Base-by-base conservation (phyloP, 1,140 invertebrate genomes). In the Pseudomyrmex cubaensis region DNA sequence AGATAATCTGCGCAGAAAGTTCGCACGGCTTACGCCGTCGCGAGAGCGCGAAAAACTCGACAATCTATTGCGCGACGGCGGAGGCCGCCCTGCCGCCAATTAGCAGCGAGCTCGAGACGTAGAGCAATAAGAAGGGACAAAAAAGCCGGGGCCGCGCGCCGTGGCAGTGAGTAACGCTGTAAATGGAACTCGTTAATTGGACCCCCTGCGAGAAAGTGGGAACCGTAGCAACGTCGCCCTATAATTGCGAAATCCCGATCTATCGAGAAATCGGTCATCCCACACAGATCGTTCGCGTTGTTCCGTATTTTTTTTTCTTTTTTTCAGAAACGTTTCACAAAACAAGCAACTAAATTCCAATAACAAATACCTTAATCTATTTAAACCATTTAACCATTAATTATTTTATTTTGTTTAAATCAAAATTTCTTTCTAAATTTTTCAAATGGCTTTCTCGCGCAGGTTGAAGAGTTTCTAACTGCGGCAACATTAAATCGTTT, bases 101-200 rank as follows among this genome's bases (percentile, higher is more conserved):
- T 82, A 82, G 78, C 70, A 63, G 70, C 46, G 50, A 35, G 35
- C 72, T 82, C 78, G 48, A 75, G 54, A 50, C 46, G 13, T 74
- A 73, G 57, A 75, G 78, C 59, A 82, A 75, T 82, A 75, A 82
- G 78, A 82, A 54, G 59, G 5, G 20, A 75, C 70, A 75, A 82
- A 82, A 82, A 75, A 35, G 35, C 35, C 35, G 35, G 57, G 25
- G 46, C n/a, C 50, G 67, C 25, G 46, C 67, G n/a, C 48, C 5
- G 57, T 35, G 50, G 25, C 59, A 70, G 70, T 25, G 78, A 61
- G 22, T 75, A 74, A 82, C 72, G 61, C 70, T 82, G 70, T 82
- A 82, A 82, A 82, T 82, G 70, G 78, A 75, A 59, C 70, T 75
- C 70, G 78, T 82, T 82, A 82, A 82, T 82, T 82, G 78, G 78